Evolutionary conservation across 2,113 vertebrate species (phyloP).

Genomic region (Herpailurus yagouaroundi): DNA sequence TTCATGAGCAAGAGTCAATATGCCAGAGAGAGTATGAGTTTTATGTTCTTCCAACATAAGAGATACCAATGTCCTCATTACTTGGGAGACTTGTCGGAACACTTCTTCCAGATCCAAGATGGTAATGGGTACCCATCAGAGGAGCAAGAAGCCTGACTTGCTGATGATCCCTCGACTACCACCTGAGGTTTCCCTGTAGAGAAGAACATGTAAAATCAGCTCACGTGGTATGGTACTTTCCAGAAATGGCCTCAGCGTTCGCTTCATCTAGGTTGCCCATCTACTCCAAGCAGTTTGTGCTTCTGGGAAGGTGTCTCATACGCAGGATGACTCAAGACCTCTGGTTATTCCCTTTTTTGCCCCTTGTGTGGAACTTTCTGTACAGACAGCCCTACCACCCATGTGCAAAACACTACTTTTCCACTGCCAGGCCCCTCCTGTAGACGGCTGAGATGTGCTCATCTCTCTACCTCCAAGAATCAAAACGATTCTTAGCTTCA

Average conservation of each 20-base stretch:
- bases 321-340: not conserved
- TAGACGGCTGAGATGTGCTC: not conserved
- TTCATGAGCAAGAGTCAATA: not conserved
- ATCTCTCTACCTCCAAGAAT: not conserved
- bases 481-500: not conserved
- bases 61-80: slow-evolving; percentile 73
- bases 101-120: slow-evolving; percentile 86
- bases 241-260: not conserved
- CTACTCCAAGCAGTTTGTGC: not conserved
- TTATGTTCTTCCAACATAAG: not conserved
- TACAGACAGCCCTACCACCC: not conserved
- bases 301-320: not conserved
- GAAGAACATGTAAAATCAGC: not conserved
- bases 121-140: slow-evolving; percentile 84
- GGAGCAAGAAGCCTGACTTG: slow-evolving; percentile 80
- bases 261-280: not conserved
- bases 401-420: too few relatives aligned
- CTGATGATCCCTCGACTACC: slow-evolving; percentile 44
- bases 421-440: too few relatives aligned
- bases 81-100: slow-evolving; percentile 79
- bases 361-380: not conserved
- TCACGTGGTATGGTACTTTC: not conserved
- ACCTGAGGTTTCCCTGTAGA: slow-evolving; percentile 84
- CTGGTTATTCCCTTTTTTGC: not conserved
- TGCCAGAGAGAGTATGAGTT: not conserved